Conservation (phyloP, 2,888 invertebrate genomes). For the Sussaba pulchella region DNA sequence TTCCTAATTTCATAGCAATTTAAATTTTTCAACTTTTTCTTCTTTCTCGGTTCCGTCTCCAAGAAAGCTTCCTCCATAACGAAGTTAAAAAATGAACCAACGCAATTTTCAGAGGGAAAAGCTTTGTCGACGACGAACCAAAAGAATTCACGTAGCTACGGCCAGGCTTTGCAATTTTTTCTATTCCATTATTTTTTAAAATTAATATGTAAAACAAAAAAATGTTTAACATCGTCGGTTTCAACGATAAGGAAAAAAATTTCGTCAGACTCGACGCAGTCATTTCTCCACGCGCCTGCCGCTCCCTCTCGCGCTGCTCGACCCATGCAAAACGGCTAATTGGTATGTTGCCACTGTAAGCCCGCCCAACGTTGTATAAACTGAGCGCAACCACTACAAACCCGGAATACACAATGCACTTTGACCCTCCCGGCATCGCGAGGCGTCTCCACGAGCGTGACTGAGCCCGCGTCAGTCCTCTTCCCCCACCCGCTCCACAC, state of each 20-base stretch:
- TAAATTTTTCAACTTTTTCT: no score
- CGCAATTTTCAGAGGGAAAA: no score
- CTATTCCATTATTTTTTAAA: no score
- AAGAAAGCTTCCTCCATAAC: no score
- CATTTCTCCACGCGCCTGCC: not conserved
- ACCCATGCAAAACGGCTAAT: slow-evolving; percentile 77
- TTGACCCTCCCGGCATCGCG: slow-evolving; percentile 63
- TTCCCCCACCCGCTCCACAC: not conserved
- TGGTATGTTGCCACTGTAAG: slow-evolving; percentile 77
- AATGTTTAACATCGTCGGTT: slow-evolving; percentile 11
- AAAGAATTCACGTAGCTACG: no score
- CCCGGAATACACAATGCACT: slow-evolving; percentile 76
- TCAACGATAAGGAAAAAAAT: slow-evolving; percentile 49
- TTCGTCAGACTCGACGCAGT: slow-evolving; percentile 45
- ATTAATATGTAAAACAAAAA: no score
- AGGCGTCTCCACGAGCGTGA: slow-evolving; percentile 29
- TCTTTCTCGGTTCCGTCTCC: no score
- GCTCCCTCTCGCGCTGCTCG: slow-evolving; percentile 39
- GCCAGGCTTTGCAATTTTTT: no score
- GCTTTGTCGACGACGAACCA: no score
- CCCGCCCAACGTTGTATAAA: slow-evolving; percentile 73
- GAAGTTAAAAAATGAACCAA: no score
- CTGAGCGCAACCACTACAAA: slow-evolving; percentile 67
- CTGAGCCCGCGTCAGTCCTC: slow-evolving; percentile 6
- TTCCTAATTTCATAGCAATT: no score